Percentiles rank a stretch among this genome's conserved stretches.
phyloP scores from a whole-genome alignment of 2,113 vertebrate species.

The Forbesichthys papilliferus region DNA sequence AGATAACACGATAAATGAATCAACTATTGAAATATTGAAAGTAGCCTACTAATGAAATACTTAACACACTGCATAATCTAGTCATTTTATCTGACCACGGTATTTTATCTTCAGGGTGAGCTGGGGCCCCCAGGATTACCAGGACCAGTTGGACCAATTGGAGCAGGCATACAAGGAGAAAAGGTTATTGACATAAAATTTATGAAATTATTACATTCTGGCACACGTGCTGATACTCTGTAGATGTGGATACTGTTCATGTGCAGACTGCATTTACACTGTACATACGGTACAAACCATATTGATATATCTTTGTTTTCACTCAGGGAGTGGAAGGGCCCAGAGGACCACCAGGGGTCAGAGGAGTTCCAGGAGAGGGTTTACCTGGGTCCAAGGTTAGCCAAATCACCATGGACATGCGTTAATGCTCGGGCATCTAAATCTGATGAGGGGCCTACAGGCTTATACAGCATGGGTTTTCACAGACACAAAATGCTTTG shows the following conservation, averaged over 20 bases:
- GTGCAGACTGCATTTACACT: neutral
- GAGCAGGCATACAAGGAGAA: conserved; percentile 84
- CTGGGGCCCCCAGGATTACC: conserved; percentile 78
- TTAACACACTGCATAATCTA: neutral
- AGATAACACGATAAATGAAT: too few species aligned
- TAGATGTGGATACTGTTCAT: neutral
- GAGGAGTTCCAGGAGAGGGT: conserved; percentile 83
- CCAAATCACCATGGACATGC: neutral
- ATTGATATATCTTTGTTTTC: conserved; percentile 1
- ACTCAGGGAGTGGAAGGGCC: conserved; percentile 84
- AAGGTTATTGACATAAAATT: conserved; percentile 63
- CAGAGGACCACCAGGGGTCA: conserved; percentile 78
- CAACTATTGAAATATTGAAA: too few species aligned
- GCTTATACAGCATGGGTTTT: too few species aligned
- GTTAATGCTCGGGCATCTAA: neutral
- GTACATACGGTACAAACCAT: neutral
- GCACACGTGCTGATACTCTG: neutral
- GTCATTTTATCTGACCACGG: neutral
- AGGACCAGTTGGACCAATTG: conserved; percentile 78
- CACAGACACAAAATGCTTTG: too few species aligned
- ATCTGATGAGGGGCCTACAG: too few species aligned
- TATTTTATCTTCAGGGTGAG: conserved; percentile 75
- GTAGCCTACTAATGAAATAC: neutral
- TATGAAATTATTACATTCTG: neutral
- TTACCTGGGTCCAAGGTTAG: conserved; percentile 85